Evolutionary conservation across 2,113 vertebrate species (phyloP), one percentile per base, ranked within the genome.

Genomic region (Papio anubis): DNA sequence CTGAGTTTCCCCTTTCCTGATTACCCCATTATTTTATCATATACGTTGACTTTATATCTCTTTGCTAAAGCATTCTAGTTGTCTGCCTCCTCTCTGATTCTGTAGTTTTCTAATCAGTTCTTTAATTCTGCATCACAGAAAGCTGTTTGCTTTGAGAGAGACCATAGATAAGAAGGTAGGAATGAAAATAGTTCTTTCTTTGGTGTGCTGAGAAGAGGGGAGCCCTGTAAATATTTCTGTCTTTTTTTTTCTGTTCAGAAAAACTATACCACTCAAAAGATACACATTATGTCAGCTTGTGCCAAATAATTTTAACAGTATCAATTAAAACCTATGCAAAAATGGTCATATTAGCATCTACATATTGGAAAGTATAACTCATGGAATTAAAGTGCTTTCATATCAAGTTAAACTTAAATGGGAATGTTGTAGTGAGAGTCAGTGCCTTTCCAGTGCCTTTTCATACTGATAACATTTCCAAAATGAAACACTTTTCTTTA

Each of bases 401-500:
- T 2, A 38, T 80, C 43, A 86, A 88, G 70, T 72, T 72, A 82
- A 79, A 59, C 90, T 86, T 76, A 88, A 88, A 90, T 85, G 50
- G 43, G 35, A 66, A 1, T 75, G 18, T n/a, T 48, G 8, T 76
- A 48, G 38, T 82, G 50, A 61, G 3, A 82, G 4, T 30, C 48
- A 57, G 7, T 38, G 27, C 13, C 38, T 93, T 78, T 91, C 70
- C 50, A 91, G 16, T 43, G 13, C 38, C 9, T 81, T 93, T 90
- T 10, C 13, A 79, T 82, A 57, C n/a, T 76, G 72, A 66, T 78
- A 57, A 23, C 27, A 73, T 82, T 89, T 93, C 30, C 79, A 89
- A 45, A 80, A 57, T 23, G 72, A 93, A 88, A 84, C 35, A 78
- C 35, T 75, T 87, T 75, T 70, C 57, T 93, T 93, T 97, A 95